These are phyloP conservation scores for Stegophylla sp. DNA, from an alignment of 2,888 invertebrate genomes.

Conservation along the genomic window DNA sequence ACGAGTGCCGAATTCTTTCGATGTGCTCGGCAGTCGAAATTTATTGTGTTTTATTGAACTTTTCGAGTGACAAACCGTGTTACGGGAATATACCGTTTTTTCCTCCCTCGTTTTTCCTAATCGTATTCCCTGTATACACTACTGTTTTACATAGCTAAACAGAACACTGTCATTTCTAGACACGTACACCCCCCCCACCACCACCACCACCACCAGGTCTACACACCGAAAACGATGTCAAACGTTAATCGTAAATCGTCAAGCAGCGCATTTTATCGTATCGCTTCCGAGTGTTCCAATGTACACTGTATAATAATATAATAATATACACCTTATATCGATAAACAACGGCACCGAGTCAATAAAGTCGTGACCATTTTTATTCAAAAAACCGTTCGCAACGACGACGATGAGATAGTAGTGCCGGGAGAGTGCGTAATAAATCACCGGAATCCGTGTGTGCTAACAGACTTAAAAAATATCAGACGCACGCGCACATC, in stretches of 20 bases:
- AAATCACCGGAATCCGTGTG: not conserved
- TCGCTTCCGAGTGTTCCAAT: too few species aligned
- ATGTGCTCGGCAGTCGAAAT: constrained; percentile 1
- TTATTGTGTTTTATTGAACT: constrained; percentile 33
- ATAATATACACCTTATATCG: too few species aligned
- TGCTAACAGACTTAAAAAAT: too few species aligned
- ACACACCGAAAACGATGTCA: not conserved
- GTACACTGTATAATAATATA: too few species aligned
- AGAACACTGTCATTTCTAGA: not conserved
- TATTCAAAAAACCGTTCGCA: not conserved
- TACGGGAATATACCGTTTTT: not conserved
- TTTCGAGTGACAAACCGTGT: constrained; percentile 5
- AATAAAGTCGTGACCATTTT: constrained; percentile 3
- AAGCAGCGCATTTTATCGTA: constrained; percentile 20
- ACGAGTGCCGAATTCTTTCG: not conserved
- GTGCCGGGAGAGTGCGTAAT: not conserved
- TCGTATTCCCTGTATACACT: not conserved
- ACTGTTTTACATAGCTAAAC: constrained; percentile 7
- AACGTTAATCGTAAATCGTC: not conserved
- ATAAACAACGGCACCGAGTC: constrained; percentile 19
- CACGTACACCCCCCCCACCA: not conserved
- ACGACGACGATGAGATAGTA: too few species aligned
- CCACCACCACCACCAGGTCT: too few species aligned
- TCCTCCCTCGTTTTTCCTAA: not conserved
- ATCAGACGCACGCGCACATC: too few species aligned